phyloP scores from a whole-genome alignment of 1,140 invertebrate genomes.

The Halyomorpha halys region DNA sequence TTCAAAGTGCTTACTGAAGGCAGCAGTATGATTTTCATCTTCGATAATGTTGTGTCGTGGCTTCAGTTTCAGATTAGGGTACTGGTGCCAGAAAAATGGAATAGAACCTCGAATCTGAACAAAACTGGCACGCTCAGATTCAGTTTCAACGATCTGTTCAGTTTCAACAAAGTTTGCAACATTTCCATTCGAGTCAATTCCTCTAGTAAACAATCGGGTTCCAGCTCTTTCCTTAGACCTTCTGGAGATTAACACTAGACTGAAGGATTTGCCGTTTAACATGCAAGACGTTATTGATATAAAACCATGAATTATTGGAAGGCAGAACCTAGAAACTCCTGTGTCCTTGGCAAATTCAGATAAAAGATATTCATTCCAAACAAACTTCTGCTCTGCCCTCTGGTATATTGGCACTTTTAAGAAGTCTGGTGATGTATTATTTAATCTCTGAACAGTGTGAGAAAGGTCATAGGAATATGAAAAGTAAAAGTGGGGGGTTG shows the following conservation, averaged over 20 bases:
- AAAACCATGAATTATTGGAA: background rate
- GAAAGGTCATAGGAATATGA: conserved; percentile 90
- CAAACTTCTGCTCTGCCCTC: conserved; percentile 4
- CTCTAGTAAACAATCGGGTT: conserved; percentile 46
- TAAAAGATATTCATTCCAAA: conserved; percentile 4
- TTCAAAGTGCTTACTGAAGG: conserved; percentile 72
- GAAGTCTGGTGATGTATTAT: conserved; percentile 80
- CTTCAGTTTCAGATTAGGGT: conserved; percentile 88
- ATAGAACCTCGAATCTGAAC: conserved; percentile 91
- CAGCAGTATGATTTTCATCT: conserved; percentile 67
- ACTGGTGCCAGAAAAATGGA: conserved; percentile 89
- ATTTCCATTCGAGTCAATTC: conserved; percentile 61
- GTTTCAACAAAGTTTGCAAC: conserved; percentile 98
- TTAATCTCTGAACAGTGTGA: conserved; percentile 78
- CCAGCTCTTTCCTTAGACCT: conserved; percentile 72
- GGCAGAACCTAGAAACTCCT: background rate
- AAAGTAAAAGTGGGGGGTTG: conserved; percentile 79
- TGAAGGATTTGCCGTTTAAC: conserved; percentile 70
- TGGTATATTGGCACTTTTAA: conserved; percentile 37
- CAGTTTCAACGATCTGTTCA: conserved; percentile 67
- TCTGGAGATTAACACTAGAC: conserved; percentile 77
- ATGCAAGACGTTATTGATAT: conserved; percentile 60
- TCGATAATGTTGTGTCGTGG: conserved; percentile 62
- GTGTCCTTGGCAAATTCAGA: background rate
- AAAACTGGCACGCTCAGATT: conserved; percentile 70